phyloP scores from a whole-genome alignment of 2,113 vertebrate species.

The Hydropotes inermis region DNA sequence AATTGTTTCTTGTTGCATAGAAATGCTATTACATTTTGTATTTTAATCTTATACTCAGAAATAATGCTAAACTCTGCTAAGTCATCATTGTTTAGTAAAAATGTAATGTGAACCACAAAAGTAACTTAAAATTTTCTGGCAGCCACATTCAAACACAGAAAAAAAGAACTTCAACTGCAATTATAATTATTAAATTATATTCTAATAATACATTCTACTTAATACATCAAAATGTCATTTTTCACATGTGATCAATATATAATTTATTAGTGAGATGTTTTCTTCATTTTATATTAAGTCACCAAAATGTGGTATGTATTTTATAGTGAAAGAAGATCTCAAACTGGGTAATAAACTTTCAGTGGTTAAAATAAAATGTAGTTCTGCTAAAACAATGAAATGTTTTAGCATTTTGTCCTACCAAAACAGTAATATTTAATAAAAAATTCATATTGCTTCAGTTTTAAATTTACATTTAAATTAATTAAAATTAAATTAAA shows the following conservation, averaged over 20 bases:
- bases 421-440: background rate
- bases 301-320: background rate
- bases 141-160: background rate
- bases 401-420: background rate
- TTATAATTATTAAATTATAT: background rate
- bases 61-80: background rate
- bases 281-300: background rate
- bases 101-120: background rate
- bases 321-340: background rate
- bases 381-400: background rate
- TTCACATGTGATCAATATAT: background rate
- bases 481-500: constrained; percentile 19
- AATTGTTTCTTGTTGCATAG: background rate
- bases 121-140: background rate
- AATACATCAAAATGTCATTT: background rate
- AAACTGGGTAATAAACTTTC: background rate
- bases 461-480: background rate
- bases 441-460: background rate
- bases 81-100: background rate
- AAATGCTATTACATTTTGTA: background rate
- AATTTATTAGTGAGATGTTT: background rate
- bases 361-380: background rate
- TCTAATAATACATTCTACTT: background rate
- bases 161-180: background rate
- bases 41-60: background rate